Evolutionary conservation across 2,888 invertebrate species (phyloP).

Genomic region (Epinotia demarniana): DNA sequence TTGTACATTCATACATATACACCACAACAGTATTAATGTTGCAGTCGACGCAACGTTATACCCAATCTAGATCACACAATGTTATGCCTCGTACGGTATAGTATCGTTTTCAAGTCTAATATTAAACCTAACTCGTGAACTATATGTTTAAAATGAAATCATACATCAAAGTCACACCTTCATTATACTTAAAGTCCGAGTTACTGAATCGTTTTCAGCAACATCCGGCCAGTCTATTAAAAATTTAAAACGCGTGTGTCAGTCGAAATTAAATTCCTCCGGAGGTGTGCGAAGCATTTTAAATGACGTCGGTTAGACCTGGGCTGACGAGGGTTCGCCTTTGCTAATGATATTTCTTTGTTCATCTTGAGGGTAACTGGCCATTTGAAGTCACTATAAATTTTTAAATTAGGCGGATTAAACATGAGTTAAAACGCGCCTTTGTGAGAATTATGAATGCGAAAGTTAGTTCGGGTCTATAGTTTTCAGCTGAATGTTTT

Average conservation of each 20-base stretch:
- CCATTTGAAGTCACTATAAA: slow-evolving; percentile 39
- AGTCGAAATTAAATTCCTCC: slow-evolving; percentile 61
- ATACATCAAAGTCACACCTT: slow-evolving; percentile 12
- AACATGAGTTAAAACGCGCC: slow-evolving; percentile 9
- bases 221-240: slow-evolving; percentile 52
- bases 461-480: not conserved
- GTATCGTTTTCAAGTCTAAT: too few relatives aligned
- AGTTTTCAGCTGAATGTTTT: slow-evolving; percentile 4
- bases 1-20: too few relatives aligned
- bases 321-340: slow-evolving; percentile 49
- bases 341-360: slow-evolving; percentile 48
- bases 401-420: slow-evolving; percentile 39
- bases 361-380: slow-evolving; percentile 41
- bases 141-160: not conserved
- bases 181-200: slow-evolving; percentile 20
- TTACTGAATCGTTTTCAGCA: slow-evolving; percentile 39
- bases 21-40: too few relatives aligned
- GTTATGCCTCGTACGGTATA: too few relatives aligned
- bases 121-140: too few relatives aligned
- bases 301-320: slow-evolving; percentile 58
- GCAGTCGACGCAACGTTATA: too few relatives aligned
- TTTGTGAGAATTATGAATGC: slow-evolving; percentile 4
- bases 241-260: slow-evolving; percentile 54
- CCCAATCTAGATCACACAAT: too few relatives aligned
- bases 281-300: slow-evolving; percentile 61